Conservation (phyloP, 2,888 invertebrate genomes). For the Eueremaeus valkanovi region DNA sequence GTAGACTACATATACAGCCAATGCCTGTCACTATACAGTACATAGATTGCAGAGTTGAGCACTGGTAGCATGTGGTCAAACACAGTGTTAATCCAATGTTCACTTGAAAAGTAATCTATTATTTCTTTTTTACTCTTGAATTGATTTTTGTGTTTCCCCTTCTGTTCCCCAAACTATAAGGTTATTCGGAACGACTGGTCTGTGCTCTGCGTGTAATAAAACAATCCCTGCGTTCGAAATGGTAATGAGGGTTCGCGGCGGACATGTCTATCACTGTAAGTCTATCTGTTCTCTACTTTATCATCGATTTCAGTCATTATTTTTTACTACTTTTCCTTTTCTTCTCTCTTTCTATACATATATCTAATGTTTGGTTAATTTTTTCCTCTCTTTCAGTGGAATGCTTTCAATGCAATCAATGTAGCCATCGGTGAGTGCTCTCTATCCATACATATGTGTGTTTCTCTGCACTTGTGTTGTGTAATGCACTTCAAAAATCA, state of each 20-base stretch:
- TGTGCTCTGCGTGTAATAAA: slow-evolving; percentile 83
- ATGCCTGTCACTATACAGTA: no score
- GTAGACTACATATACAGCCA: no score
- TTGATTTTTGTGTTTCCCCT: background rate
- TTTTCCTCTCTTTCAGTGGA: slow-evolving; percentile 27
- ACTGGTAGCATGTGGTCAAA: no score
- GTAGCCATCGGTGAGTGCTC: slow-evolving; percentile 84
- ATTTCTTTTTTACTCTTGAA: background rate
- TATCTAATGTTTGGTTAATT: slow-evolving; percentile 13
- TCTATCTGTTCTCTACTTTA: background rate
- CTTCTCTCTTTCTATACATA: background rate
- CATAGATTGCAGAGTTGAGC: no score
- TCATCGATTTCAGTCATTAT: slow-evolving; percentile 4
- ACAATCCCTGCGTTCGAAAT: slow-evolving; percentile 90
- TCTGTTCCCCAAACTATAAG: slow-evolving; percentile 33
- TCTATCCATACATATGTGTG: no score
- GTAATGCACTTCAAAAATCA: slow-evolving; percentile 51
- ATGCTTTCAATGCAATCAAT: slow-evolving; percentile 86
- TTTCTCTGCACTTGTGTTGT: slow-evolving; percentile 66
- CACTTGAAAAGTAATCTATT: no score
- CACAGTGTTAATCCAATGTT: no score
- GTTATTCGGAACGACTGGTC: slow-evolving; percentile 47
- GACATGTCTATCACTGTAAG: slow-evolving; percentile 60
- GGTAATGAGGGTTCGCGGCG: slow-evolving; percentile 85
- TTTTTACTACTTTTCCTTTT: slow-evolving; percentile 30